phyloP scores from a whole-genome alignment of 1,140 invertebrate genomes.

The Drosophila simulans region DNA sequence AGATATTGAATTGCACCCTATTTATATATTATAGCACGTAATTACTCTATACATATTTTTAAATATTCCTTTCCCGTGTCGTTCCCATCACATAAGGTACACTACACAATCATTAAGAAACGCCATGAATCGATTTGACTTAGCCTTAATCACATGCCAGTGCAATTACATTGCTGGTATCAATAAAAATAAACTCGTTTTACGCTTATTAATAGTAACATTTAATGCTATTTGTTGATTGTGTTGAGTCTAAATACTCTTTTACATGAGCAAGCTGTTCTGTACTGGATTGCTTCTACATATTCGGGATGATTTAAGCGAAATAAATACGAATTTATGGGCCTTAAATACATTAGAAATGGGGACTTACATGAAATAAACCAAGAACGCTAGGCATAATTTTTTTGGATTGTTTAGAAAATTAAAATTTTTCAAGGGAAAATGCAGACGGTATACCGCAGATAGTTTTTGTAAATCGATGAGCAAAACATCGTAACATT shows the following conservation, averaged over 20 bases:
- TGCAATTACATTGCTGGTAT: slow-evolving; percentile 14
- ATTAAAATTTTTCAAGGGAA: too few species aligned
- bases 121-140: slow-evolving; percentile 12
- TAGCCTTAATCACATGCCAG: neutral
- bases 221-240: slow-evolving; percentile 15
- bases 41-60: neutral
- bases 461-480: too few species aligned
- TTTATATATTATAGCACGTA: neutral
- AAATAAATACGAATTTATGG: neutral
- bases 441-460: too few species aligned
- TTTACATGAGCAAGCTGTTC: slow-evolving; percentile 11
- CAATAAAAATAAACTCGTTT: slow-evolving; percentile 29
- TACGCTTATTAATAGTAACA: slow-evolving; percentile 14
- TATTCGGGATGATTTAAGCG: neutral
- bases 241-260: neutral
- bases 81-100: neutral
- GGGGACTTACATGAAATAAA: too few species aligned
- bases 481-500: too few species aligned
- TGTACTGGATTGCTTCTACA: neutral
- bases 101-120: neutral
- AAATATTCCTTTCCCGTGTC: neutral
- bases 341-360: too few species aligned
- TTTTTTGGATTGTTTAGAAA: too few species aligned
- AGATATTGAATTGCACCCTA: too few species aligned
- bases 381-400: too few species aligned